Percentiles rank a stretch among this genome's conserved stretches.
phyloP scores from a whole-genome alignment of 37 sponge, comb jelly and placozoan species.

The Geodia barretti region DNA sequence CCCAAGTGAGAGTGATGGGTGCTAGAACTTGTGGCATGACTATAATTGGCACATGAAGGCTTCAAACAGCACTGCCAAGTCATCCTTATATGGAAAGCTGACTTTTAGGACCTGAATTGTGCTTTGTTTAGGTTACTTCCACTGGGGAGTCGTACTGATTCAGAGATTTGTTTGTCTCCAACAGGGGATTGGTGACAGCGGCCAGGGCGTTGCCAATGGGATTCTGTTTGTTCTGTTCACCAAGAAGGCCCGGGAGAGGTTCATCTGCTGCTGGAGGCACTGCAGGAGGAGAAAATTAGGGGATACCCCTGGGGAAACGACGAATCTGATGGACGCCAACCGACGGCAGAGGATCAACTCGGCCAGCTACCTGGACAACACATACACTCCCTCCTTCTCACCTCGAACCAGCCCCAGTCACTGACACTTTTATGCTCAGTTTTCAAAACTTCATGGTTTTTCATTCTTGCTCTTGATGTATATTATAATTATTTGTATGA shows the following conservation, averaged over 20 bases:
- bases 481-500: too few relatives aligned
- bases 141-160: too few relatives aligned
- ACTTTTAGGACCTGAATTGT: too few relatives aligned
- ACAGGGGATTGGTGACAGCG: constrained; percentile 74
- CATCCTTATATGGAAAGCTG: too few relatives aligned
- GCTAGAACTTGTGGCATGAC: too few relatives aligned
- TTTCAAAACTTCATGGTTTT: too few relatives aligned
- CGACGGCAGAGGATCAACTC: not conserved
- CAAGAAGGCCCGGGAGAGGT: constrained; percentile 28
- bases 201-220: constrained; percentile 63
- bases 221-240: constrained; percentile 58
- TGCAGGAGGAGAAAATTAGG: not conserved
- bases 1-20: too few relatives aligned
- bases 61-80: too few relatives aligned
- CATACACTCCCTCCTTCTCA: not conserved
- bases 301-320: not conserved
- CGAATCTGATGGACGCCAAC: not conserved
- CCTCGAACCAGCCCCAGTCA: not conserved
- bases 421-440: too few relatives aligned
- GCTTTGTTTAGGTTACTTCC: too few relatives aligned
- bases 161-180: not conserved
- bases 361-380: not conserved
- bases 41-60: too few relatives aligned
- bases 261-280: not conserved
- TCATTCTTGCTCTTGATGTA: too few relatives aligned